Evolutionary conservation across 2,797 vertebrate species (phyloP).

Genomic region (Characodon lateralis): DNA sequence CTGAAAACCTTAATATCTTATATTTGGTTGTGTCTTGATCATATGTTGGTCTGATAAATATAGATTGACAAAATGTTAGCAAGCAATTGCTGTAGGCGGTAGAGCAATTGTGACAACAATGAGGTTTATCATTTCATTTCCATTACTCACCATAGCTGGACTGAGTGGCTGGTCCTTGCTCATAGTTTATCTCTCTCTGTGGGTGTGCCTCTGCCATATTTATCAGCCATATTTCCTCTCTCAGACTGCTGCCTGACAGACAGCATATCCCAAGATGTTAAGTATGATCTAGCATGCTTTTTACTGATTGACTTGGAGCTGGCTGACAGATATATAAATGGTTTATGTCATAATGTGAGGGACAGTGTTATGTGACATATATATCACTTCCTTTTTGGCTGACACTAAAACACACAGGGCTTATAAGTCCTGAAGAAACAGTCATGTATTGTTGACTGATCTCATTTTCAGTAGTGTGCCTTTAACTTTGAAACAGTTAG

Average conservation of each 20-base stretch:
- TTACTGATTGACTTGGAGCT: background rate
- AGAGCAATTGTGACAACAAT: slow-evolving; percentile 17
- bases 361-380: background rate
- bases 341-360: slow-evolving; percentile 1
- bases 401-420: background rate
- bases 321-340: background rate
- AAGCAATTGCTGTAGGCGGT: background rate
- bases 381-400: background rate
- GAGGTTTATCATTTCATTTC: background rate
- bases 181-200: slow-evolving; percentile 6
- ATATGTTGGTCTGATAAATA: background rate
- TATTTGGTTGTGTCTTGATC: background rate
- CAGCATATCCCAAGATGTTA: background rate
- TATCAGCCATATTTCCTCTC: background rate
- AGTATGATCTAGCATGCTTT: background rate
- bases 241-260: background rate
- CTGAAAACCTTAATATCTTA: background rate
- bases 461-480: slow-evolving; percentile 12
- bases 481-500: background rate
- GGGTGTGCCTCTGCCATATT: slow-evolving; percentile 11
- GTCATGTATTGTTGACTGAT: slow-evolving; percentile 11
- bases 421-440: background rate
- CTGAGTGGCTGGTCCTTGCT: background rate
- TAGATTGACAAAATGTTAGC: background rate
- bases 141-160: background rate